Evolutionary conservation across 2,113 vertebrate genomes (phyloP).

Genomic region (Microtus ochrogaster): DNA sequence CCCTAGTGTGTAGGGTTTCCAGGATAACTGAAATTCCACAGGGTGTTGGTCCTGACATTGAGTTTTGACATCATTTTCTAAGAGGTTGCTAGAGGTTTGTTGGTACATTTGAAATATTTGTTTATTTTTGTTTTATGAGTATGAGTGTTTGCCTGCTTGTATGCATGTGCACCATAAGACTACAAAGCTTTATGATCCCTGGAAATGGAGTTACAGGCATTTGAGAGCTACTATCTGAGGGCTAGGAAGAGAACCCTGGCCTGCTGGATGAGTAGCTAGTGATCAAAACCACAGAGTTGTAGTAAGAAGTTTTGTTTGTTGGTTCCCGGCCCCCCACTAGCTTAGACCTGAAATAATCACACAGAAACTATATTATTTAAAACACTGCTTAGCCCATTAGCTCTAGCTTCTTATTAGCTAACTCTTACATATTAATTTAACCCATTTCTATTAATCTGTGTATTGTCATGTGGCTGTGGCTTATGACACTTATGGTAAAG

Average conservation of each 20-base stretch:
- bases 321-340: too few species aligned
- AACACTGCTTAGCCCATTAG: too few species aligned
- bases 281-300: not conserved
- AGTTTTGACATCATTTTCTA: not conserved
- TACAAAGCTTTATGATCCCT: not conserved
- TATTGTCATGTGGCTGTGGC: too few species aligned
- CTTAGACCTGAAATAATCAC: too few species aligned
- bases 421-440: too few species aligned
- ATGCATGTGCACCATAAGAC: too few species aligned
- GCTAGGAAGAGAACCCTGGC: not conserved
- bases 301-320: too few species aligned
- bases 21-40: not conserved
- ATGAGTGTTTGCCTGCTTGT: not conserved
- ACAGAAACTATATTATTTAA: too few species aligned
- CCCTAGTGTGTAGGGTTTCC: not conserved
- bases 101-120: not conserved
- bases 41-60: not conserved
- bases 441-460: too few species aligned
- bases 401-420: too few species aligned
- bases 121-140: not conserved
- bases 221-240: not conserved
- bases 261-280: not conserved
- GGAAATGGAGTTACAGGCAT: not conserved
- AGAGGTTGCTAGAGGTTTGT: not conserved
- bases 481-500: too few species aligned